Evolutionary conservation across 2,888 invertebrate genomes (phyloP).

Genomic region (Odontocerum albicorne): DNA sequence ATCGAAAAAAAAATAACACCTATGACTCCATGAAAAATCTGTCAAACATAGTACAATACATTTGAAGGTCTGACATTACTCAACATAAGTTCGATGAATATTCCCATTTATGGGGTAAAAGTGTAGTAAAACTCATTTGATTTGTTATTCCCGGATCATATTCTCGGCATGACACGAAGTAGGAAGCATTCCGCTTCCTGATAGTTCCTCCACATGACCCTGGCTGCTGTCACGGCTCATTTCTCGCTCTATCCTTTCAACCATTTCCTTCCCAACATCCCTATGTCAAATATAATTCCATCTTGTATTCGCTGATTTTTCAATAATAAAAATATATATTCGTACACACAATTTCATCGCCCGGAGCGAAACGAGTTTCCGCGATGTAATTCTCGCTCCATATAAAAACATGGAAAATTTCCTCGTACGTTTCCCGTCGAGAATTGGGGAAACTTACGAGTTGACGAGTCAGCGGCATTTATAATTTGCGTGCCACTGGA

Average conservation of each 20-base stretch:
- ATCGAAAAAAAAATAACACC: no score
- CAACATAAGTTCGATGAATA: no score
- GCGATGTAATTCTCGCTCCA: neutral
- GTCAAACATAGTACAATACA: no score
- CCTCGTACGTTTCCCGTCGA: neutral
- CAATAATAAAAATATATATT: conserved; percentile 8
- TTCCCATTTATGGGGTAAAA: no score
- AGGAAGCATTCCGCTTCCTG: neutral
- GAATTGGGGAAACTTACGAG: neutral
- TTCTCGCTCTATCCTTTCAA: neutral
- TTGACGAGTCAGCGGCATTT: conserved; percentile 4
- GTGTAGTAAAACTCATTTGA: no score
- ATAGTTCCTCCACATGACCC: neutral
- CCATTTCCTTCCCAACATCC: conserved; percentile 4
- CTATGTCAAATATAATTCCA: conserved; percentile 10
- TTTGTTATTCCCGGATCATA: no score
- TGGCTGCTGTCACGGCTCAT: neutral
- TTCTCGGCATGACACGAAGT: neutral
- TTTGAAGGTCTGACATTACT: no score
- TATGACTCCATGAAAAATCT: no score
- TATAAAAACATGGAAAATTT: conserved; percentile 3
- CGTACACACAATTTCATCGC: conserved; percentile 12
- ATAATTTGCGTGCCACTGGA: conserved; percentile 10
- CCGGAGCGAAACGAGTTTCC: conserved; percentile 2
- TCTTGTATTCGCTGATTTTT: conserved; percentile 15